Conservation (phyloP, 1,140 invertebrate species). For the Leptonema lineaticorne region DNA sequence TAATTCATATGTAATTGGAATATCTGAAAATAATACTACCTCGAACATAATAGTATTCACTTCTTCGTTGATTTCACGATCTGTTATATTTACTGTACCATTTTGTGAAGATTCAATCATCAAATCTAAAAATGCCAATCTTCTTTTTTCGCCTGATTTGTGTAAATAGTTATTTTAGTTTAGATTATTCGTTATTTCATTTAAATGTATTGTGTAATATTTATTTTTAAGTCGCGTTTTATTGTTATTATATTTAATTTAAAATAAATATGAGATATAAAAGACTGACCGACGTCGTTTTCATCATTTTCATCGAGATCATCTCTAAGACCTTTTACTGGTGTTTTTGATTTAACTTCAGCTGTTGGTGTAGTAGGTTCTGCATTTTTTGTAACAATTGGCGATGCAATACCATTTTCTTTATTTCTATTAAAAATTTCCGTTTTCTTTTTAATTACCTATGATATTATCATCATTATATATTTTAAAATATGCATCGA, state of each 20-base stretch:
- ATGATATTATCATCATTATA: conserved; percentile 20
- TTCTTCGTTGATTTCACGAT: conserved; percentile 82
- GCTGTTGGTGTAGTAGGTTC: conserved; percentile 35
- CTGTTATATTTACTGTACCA: conserved; percentile 60
- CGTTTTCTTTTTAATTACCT: conserved; percentile 64
- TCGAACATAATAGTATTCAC: conserved; percentile 88
- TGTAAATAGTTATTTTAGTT: too few species aligned
- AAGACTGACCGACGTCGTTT: conserved; percentile 63
- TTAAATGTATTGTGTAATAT: neutral
- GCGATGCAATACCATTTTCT: conserved; percentile 52
- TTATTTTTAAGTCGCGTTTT: neutral
- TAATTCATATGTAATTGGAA: conserved; percentile 40
- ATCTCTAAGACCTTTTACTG: conserved; percentile 60
- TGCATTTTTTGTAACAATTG: conserved; percentile 43
- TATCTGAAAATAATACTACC: too few species aligned
- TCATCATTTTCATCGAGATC: conserved; percentile 74
- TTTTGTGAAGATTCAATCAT: conserved; percentile 69
- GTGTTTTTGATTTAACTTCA: conserved; percentile 46
- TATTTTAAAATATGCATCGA: neutral
- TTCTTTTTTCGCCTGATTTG: conserved; percentile 66
- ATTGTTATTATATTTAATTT: conserved; percentile 11
- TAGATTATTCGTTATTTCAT: too few species aligned
- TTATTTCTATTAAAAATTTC: conserved; percentile 55
- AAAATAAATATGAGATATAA: neutral
- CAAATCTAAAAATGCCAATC: conserved; percentile 83